A percentile compares a stretch with the other conserved stretches of the same genome.
These are phyloP conservation scores for Hydropotes inermis DNA, from an alignment of 2,113 vertebrate species.

Conservation along the genomic window DNA sequence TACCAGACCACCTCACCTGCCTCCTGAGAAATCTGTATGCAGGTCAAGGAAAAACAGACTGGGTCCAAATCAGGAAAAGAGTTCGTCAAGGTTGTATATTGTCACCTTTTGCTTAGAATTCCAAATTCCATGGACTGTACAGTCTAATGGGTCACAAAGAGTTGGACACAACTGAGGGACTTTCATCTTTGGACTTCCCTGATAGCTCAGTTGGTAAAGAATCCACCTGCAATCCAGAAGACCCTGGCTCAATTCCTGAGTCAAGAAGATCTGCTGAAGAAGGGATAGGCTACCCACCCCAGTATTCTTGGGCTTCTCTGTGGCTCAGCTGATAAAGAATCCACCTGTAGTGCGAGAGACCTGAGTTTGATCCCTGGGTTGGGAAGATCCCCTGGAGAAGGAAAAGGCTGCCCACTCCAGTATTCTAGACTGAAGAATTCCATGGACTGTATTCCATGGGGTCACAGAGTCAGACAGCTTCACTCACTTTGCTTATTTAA, in stretches of 20 bases:
- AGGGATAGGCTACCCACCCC: neutral
- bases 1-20: neutral
- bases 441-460: neutral
- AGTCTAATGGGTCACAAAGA: neutral
- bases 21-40: neutral
- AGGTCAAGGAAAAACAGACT: neutral
- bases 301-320: neutral
- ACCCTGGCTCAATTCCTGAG: neutral
- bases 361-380: neutral
- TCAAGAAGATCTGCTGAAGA: neutral
- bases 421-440: neutral
- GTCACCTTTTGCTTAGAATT: neutral
- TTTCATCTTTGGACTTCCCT: neutral
- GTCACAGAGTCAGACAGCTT: neutral
- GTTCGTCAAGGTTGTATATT: neutral
- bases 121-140: neutral
- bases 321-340: neutral
- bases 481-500: neutral
- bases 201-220: neutral
- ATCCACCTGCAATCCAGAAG: neutral
- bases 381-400: neutral
- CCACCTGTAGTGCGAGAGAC: fast-evolving
- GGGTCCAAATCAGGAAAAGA: neutral
- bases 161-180: neutral
- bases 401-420: neutral